Evolutionary conservation across 2,113 vertebrate species (phyloP).

Genomic region (Jacana jacana): DNA sequence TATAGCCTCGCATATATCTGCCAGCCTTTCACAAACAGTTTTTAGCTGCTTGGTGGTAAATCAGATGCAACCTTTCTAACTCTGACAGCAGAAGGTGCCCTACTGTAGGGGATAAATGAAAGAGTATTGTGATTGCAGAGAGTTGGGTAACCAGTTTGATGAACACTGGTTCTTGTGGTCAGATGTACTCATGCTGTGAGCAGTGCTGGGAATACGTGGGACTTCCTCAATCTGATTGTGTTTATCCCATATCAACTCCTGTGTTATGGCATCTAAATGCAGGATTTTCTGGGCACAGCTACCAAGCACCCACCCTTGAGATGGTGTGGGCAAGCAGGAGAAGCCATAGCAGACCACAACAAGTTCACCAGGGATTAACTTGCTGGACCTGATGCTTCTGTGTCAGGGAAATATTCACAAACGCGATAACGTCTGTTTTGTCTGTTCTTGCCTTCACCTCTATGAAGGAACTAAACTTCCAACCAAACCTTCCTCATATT

Average conservation of each 20-base stretch:
- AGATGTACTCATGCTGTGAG: accelerated
- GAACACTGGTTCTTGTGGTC: background rate
- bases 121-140: background rate
- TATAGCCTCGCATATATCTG: background rate
- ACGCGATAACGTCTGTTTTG: background rate
- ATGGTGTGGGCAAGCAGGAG: background rate
- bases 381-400: background rate
- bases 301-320: accelerated
- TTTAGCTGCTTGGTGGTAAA: background rate
- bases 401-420: background rate
- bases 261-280: background rate
- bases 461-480: background rate
- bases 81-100: background rate
- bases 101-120: background rate
- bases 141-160: background rate
- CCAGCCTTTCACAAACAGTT: background rate
- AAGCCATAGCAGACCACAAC: background rate
- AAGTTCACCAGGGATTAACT: background rate
- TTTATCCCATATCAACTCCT: background rate
- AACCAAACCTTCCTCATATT: background rate
- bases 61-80: background rate
- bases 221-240: accelerated
- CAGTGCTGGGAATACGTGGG: accelerated
- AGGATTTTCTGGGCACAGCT: background rate
- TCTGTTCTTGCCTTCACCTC: background rate